Conservation (phyloP, 2,113 vertebrate species). For the Antechinus flavipes region DNA sequence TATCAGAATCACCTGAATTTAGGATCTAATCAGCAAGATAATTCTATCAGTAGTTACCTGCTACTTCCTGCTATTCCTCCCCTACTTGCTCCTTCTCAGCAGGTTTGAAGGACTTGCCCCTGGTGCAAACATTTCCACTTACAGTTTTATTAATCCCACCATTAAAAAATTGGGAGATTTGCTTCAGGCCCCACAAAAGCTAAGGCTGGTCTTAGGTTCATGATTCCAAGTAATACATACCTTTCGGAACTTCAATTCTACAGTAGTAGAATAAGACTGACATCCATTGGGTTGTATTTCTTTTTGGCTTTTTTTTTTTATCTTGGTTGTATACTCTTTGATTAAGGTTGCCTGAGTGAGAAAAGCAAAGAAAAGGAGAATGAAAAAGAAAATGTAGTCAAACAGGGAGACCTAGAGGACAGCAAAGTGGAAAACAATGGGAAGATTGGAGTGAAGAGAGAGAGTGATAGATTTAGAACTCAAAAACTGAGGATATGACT, state of each 20-base stretch:
- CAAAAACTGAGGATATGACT: background rate
- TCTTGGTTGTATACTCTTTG: background rate
- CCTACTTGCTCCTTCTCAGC: too few relatives aligned
- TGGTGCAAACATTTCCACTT: too few relatives aligned
- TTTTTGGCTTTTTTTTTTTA: background rate
- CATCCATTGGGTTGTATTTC: background rate
- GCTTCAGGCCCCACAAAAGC: background rate
- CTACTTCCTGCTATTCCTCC: too few relatives aligned
- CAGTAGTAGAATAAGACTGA: background rate
- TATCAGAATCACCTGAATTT: slow-evolving; percentile 66
- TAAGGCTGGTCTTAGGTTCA: background rate
- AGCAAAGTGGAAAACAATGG: background rate
- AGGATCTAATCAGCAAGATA: slow-evolving; percentile 9
- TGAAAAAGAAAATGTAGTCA: background rate
- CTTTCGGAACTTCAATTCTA: background rate
- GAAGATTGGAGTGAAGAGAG: background rate
- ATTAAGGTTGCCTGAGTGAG: background rate
- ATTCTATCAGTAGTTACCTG: too few relatives aligned
- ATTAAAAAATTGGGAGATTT: background rate
- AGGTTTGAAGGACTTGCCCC: too few relatives aligned
- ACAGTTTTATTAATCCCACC: too few relatives aligned
- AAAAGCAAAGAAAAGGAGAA: background rate
- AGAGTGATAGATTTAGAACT: background rate
- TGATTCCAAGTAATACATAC: background rate
- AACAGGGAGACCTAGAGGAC: background rate